A percentile compares a stretch with the other conserved stretches of the same genome.
Conservation (phyloP, 1,140 invertebrate genomes). For the Saxidomus purpurata region DNA sequence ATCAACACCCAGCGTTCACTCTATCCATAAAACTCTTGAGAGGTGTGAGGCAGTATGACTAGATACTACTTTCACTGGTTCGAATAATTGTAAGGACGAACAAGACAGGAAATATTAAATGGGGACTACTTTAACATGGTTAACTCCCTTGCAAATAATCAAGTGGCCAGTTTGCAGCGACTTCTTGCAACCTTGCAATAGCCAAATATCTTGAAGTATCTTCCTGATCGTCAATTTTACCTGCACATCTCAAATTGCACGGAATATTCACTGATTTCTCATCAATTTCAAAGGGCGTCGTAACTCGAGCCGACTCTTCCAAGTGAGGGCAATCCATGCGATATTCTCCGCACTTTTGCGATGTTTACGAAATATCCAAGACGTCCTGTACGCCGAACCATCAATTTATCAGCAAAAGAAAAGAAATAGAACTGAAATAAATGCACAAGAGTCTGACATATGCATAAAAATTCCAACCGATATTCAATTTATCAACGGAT, state of each 20-base stretch:
- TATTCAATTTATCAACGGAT: conserved; percentile 21
- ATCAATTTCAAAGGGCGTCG: conserved; percentile 62
- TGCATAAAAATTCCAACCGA: background rate
- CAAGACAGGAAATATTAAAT: background rate
- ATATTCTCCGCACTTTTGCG: background rate
- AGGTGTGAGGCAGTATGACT: too few species aligned
- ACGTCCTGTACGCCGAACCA: too few species aligned
- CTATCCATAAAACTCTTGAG: too few species aligned
- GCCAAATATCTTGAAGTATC: too few species aligned
- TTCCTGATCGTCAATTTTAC: too few species aligned
- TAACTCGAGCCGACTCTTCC: conserved; percentile 68
- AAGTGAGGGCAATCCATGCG: conserved; percentile 74
- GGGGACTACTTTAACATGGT: background rate
- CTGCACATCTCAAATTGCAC: conserved; percentile 66
- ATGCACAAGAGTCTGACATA: background rate
- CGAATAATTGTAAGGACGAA: background rate
- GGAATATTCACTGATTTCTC: conserved; percentile 66
- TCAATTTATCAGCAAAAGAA: background rate
- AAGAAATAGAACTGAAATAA: background rate
- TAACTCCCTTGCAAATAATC: background rate
- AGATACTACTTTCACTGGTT: too few species aligned
- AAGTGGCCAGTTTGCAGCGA: too few species aligned
- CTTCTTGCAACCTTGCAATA: too few species aligned
- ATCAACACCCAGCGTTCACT: too few species aligned
- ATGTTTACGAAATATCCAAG: background rate